These are phyloP conservation scores for Scaptomyza flava DNA, from an alignment of 2,888 invertebrate genomes.

Conservation along the genomic window DNA sequence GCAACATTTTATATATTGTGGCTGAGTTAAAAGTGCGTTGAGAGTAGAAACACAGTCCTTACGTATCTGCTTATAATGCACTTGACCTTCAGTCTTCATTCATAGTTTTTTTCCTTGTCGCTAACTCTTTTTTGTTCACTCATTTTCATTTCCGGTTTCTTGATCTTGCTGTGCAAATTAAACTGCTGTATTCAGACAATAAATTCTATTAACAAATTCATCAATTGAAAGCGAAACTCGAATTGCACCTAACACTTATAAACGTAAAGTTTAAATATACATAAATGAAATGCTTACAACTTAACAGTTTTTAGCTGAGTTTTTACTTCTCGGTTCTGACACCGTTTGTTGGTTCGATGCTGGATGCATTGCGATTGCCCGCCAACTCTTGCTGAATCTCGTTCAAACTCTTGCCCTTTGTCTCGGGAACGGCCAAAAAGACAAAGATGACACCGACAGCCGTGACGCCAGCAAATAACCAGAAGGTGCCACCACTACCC, in stretches of 20 bases:
- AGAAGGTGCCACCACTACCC: constrained; percentile 89
- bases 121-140: background rate
- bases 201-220: constrained; percentile 56
- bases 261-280: constrained; percentile 49
- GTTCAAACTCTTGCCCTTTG: constrained; percentile 84
- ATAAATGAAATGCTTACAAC: constrained; percentile 38
- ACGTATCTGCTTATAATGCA: constrained; percentile 56
- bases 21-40: constrained; percentile 46
- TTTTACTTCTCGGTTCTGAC: constrained; percentile 56
- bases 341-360: constrained; percentile 10
- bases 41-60: constrained; percentile 35
- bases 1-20: constrained; percentile 23
- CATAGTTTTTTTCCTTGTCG: constrained; percentile 40
- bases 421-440: constrained; percentile 87
- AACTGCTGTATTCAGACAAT: constrained; percentile 40
- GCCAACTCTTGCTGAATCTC: constrained; percentile 82
- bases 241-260: constrained; percentile 54
- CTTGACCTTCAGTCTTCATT: constrained; percentile 77
- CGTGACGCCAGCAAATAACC: constrained; percentile 90
- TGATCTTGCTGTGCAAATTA: constrained; percentile 32
- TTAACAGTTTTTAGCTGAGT: constrained; percentile 31
- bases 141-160: background rate
- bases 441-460: constrained; percentile 88
- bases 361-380: constrained; percentile 44
- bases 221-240: constrained; percentile 49